These are phyloP conservation scores for Pelosia muscerda DNA, from an alignment of 2,888 invertebrate species.

Conservation along the genomic window DNA sequence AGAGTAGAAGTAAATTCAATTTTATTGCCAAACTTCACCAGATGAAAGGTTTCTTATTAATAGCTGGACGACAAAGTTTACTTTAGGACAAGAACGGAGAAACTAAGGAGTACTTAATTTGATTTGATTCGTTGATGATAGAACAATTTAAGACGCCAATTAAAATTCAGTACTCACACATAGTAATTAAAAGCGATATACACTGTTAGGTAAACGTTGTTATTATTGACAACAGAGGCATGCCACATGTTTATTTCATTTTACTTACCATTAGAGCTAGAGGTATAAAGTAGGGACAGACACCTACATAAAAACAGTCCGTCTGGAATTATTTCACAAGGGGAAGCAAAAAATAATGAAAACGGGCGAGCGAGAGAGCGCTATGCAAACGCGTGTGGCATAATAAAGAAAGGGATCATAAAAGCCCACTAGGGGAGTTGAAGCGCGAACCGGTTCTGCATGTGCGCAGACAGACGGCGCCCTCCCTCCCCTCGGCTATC, in stretches of 20 bases:
- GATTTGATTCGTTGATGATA: background rate
- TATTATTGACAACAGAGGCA: constrained; percentile 59
- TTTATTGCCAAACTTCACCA: no score
- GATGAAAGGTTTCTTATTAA: no score
- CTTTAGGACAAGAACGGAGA: background rate
- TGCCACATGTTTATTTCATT: constrained; percentile 57
- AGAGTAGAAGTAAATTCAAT: no score
- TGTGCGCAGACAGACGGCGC: constrained; percentile 82
- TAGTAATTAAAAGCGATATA: constrained; percentile 17
- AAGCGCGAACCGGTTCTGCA: constrained; percentile 85
- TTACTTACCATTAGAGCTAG: constrained; percentile 67
- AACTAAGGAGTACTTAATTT: background rate
- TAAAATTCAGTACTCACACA: constrained; percentile 17
- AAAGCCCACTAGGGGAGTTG: constrained; percentile 80
- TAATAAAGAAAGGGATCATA: constrained; percentile 73
- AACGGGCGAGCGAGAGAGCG: constrained; percentile 78
- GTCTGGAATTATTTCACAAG: constrained; percentile 82
- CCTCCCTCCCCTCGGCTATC: constrained; percentile 80
- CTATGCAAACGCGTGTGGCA: constrained; percentile 78
- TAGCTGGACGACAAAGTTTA: no score
- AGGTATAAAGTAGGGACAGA: constrained; percentile 65
- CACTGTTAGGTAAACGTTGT: constrained; percentile 32
- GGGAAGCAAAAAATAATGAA: constrained; percentile 85
- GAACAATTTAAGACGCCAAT: constrained; percentile 6
- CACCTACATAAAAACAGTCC: constrained; percentile 78